phyloP scores from a whole-genome alignment of 2,888 invertebrate species.

The Netelia virgata region DNA sequence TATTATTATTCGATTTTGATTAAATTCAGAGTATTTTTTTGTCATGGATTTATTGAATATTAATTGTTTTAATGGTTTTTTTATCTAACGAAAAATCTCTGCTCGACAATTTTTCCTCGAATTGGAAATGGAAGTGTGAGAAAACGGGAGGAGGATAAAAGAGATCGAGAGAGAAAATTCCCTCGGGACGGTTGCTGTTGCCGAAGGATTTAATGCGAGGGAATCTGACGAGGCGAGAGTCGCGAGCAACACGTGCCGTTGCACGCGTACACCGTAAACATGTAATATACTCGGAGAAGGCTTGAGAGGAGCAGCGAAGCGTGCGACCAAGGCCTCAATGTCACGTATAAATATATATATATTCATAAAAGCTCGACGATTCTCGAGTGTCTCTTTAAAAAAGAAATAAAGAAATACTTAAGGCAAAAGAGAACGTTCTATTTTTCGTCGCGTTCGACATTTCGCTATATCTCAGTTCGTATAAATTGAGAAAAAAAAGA shows the following conservation, averaged over 20 bases:
- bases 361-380: slow-evolving; percentile 11
- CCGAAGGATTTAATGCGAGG: slow-evolving; percentile 6
- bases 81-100: too few species aligned
- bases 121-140: background rate
- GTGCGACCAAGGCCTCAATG: slow-evolving; percentile 57
- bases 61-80: too few species aligned
- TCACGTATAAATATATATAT: slow-evolving; percentile 39
- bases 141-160: background rate
- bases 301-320: slow-evolving; percentile 37
- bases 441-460: too few species aligned
- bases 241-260: slow-evolving; percentile 59
- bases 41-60: background rate
- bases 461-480: too few species aligned
- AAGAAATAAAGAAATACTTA: background rate
- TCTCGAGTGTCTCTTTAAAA: slow-evolving; percentile 18
- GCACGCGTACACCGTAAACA: slow-evolving; percentile 15
- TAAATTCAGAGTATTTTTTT: background rate
- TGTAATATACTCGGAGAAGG: background rate
- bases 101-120: background rate
- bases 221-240: slow-evolving; percentile 23
- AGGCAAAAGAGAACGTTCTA: too few species aligned
- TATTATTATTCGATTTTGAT: too few species aligned
- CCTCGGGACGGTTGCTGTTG: slow-evolving; percentile 13
- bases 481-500: too few species aligned
- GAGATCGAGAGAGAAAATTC: slow-evolving; percentile 4